These are phyloP conservation scores for Tringa solitaria DNA, from an alignment of 2,113 vertebrate species.

Conservation along the genomic window DNA sequence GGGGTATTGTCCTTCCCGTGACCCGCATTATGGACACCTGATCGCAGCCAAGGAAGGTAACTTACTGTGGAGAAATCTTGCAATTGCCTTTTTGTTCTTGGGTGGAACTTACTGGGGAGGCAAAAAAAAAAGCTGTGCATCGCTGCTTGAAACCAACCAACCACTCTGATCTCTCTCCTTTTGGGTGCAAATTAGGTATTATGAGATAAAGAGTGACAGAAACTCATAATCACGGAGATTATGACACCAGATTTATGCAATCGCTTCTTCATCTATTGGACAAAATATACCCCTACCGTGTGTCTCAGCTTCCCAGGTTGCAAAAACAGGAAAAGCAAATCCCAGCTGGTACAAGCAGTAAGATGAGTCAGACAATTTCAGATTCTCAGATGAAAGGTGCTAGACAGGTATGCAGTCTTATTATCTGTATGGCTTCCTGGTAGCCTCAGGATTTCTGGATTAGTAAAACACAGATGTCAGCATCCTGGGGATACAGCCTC, in stretches of 20 bases:
- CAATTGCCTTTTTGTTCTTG: background rate
- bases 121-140: background rate
- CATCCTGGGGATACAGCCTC: background rate
- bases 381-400: constrained; percentile 8
- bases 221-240: background rate
- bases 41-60: background rate
- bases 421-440: constrained; percentile 9
- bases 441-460: constrained; percentile 48
- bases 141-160: background rate
- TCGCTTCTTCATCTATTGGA: background rate
- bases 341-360: constrained; percentile 1
- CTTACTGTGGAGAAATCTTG: background rate
- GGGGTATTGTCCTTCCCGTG: background rate
- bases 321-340: background rate
- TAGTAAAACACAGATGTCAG: constrained; percentile 13
- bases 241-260: background rate
- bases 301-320: background rate
- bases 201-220: background rate
- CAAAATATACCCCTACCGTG: background rate
- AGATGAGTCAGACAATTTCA: constrained; percentile 2
- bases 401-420: constrained; percentile 17
- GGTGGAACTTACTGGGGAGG: background rate
- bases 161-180: background rate
- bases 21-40: background rate
- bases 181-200: background rate